A percentile compares a stretch with the other conserved stretches of the same genome.
phyloP scores from a whole-genome alignment of 1,140 invertebrate genomes.

The Campoletis sonorensis region DNA sequence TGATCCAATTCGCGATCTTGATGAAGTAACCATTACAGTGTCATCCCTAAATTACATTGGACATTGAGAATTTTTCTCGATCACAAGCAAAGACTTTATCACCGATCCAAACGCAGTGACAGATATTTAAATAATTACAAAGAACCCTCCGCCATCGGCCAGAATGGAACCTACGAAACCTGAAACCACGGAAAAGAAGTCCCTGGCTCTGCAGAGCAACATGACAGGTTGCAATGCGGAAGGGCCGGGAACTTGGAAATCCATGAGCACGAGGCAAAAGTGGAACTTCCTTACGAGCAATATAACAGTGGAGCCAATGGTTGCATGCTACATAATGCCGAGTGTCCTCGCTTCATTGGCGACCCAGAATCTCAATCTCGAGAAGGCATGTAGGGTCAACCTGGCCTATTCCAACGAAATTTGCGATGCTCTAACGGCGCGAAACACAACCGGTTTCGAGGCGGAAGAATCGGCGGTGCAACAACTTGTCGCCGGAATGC shows the following conservation, averaged over 20 bases:
- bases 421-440: conserved; percentile 83
- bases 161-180: conserved; percentile 2
- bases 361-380: conserved; percentile 88
- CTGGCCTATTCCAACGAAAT: conserved; percentile 82
- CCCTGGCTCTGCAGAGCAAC: conserved; percentile 9
- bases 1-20: too few relatives aligned
- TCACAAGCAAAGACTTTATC: background rate
- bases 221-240: conserved; percentile 29
- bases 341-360: conserved; percentile 86
- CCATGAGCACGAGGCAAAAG: conserved; percentile 67
- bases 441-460: conserved; percentile 84
- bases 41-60: background rate
- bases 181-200: conserved; percentile 36
- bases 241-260: conserved; percentile 58
- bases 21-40: background rate
- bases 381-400: conserved; percentile 90
- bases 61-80: background rate
- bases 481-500: conserved; percentile 85
- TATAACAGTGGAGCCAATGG: conserved; percentile 88
- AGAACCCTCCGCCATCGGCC: conserved; percentile 35
- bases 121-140: conserved; percentile 40
- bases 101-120: background rate
- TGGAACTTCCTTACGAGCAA: conserved; percentile 74
- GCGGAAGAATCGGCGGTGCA: conserved; percentile 85
- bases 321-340: conserved; percentile 88